These are phyloP conservation scores for Lycaon pictus DNA, from an alignment of 2,113 vertebrate genomes.

Conservation along the genomic window DNA sequence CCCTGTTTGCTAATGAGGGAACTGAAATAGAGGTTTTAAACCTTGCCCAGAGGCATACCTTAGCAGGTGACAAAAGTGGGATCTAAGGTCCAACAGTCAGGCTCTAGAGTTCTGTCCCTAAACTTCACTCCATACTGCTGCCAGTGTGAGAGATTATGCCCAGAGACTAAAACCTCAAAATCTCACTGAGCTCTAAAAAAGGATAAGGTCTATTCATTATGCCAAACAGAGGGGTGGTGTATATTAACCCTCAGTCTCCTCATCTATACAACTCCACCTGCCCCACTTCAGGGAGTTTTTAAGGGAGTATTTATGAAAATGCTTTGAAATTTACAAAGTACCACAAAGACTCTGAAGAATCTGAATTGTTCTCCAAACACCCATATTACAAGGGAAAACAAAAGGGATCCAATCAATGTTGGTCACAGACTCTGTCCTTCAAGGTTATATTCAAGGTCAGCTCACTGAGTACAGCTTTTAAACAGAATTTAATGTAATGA, in stretches of 20 bases:
- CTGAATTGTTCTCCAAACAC: not conserved
- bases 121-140: fast-evolving
- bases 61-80: not conserved
- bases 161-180: not conserved
- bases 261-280: not conserved
- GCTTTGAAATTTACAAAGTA: slow-evolving; percentile 39
- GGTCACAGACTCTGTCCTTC: not conserved
- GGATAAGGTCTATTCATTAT: not conserved
- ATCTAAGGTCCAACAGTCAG: not conserved
- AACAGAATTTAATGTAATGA: not conserved
- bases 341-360: not conserved
- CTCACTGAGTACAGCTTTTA: not conserved
- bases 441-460: not conserved
- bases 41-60: not conserved
- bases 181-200: not conserved
- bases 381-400: not conserved
- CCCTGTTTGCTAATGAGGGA: not conserved
- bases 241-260: not conserved
- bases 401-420: not conserved
- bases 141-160: not conserved
- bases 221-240: not conserved
- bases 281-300: not conserved
- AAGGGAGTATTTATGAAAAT: not conserved
- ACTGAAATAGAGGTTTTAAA: not conserved
- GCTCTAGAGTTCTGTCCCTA: not conserved